phyloP scores from a whole-genome alignment of 2,113 vertebrate species.

The Pristiophorus japonicus region DNA sequence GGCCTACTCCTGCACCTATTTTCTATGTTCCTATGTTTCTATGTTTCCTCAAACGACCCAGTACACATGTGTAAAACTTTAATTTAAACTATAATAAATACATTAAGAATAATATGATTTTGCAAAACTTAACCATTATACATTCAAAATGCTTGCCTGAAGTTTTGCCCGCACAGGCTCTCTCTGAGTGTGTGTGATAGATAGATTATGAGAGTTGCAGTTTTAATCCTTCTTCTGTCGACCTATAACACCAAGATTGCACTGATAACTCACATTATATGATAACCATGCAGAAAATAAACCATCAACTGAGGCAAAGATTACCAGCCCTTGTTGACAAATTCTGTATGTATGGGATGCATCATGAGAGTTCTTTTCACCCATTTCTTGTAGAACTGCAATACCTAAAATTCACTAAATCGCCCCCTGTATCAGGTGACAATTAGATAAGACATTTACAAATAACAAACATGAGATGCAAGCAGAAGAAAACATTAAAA shows the following conservation, averaged over 20 bases:
- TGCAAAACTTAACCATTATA: background rate
- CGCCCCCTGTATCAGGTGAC: background rate
- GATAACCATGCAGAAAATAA: background rate
- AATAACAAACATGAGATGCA: background rate
- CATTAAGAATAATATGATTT: background rate
- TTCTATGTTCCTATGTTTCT: no score
- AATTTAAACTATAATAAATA: background rate
- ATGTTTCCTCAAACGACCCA: background rate
- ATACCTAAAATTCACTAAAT: background rate
- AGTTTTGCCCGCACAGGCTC: background rate
- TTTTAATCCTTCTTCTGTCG: background rate
- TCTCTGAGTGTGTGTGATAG: background rate
- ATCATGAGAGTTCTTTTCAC: background rate
- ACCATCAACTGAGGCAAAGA: background rate
- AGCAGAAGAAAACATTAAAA: background rate
- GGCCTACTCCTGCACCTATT: no score
- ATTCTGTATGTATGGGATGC: background rate
- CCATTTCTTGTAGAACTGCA: background rate
- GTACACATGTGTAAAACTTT: background rate
- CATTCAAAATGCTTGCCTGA: background rate
- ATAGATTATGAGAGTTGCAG: background rate
- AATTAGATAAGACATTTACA: background rate
- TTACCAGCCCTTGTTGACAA: background rate
- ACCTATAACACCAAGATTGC: background rate
- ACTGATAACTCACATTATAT: background rate